A percentile compares a stretch with the other conserved stretches of the same genome.
phyloP scores from a whole-genome alignment of 2,797 vertebrate species.

The Streptopelia turtur region DNA sequence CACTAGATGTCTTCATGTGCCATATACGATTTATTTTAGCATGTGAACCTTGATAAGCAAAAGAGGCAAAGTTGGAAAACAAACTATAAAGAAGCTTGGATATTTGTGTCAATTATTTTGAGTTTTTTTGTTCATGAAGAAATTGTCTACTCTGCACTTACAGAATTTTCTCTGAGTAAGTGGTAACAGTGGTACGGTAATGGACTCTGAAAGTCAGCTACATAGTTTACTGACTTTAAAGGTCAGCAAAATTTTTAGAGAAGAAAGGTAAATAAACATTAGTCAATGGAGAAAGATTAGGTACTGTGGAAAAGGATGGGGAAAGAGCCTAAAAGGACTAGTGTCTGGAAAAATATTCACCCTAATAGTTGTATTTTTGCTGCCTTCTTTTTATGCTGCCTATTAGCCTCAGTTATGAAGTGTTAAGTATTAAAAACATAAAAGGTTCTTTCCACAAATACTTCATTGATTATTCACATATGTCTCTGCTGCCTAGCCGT shows the following conservation, averaged over 20 bases:
- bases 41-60: background rate
- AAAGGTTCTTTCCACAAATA: constrained; percentile 82
- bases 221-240: background rate
- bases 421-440: constrained; percentile 86
- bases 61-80: background rate
- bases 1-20: constrained; percentile 46
- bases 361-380: constrained; percentile 61
- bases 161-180: background rate
- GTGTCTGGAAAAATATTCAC: constrained; percentile 77
- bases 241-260: background rate
- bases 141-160: background rate
- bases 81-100: background rate
- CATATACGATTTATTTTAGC: background rate
- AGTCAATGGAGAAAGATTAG: background rate
- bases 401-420: constrained; percentile 83
- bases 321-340: constrained; percentile 6
- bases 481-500: constrained; percentile 71
- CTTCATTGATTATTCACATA: constrained; percentile 82
- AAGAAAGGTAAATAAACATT: background rate
- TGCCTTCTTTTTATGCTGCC: constrained; percentile 77
- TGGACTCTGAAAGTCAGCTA: background rate
- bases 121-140: background rate
- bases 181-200: background rate
- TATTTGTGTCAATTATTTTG: background rate
- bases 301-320: background rate